Evolutionary conservation across 2,888 invertebrate genomes (phyloP).

Genomic region (Aphrophora alni): DNA sequence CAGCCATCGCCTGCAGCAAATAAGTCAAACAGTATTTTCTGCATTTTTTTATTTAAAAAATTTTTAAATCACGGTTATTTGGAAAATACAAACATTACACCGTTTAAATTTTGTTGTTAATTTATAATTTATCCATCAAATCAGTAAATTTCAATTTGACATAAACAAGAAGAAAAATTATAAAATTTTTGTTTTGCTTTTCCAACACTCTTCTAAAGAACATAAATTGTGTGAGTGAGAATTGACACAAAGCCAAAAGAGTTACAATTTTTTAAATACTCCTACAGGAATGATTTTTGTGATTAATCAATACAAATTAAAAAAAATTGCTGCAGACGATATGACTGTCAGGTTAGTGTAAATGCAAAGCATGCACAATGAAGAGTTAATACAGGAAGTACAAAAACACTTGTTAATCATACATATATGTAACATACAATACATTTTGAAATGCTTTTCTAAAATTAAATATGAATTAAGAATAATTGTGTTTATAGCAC

Average conservation of each 20-base stretch:
- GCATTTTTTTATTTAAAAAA: background rate
- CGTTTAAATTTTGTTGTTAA: background rate
- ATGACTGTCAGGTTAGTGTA: conserved; percentile 45
- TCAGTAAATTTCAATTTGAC: background rate
- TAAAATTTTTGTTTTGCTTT: background rate
- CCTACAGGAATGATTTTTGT: background rate
- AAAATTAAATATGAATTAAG: too few species aligned
- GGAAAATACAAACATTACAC: conserved; percentile 1
- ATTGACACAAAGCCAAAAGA: background rate
- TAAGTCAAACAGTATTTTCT: conserved; percentile 41
- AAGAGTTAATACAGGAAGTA: conserved; percentile 17
- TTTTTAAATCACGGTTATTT: background rate
- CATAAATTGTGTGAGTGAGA: background rate
- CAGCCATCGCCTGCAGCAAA: conserved; percentile 91
- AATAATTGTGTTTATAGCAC: too few species aligned
- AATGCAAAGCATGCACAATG: conserved; percentile 6
- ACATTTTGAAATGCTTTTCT: too few species aligned
- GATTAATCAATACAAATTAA: conserved; percentile 16
- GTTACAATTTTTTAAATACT: background rate
- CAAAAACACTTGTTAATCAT: conserved; percentile 17
- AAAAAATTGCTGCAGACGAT: conserved; percentile 49
- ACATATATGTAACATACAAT: conserved; percentile 33
- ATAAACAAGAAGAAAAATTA: background rate
- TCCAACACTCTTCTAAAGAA: background rate
- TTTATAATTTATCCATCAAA: background rate